These are phyloP conservation scores for Scarus forsteni DNA, from an alignment of 2,797 vertebrate genomes.

Conservation along the genomic window DNA sequence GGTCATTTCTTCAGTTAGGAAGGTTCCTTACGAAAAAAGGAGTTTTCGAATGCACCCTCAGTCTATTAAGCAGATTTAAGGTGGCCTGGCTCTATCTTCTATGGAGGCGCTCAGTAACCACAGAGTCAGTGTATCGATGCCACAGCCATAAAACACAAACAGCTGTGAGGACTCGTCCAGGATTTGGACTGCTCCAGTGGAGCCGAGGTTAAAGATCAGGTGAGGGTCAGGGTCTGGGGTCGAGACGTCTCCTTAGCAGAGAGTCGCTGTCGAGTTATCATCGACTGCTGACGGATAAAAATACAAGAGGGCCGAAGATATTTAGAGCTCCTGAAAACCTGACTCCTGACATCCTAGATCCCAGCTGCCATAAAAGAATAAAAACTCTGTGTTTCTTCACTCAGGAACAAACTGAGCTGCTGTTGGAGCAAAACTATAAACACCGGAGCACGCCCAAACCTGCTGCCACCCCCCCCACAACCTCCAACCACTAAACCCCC, in stretches of 20 bases:
- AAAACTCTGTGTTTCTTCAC: background rate
- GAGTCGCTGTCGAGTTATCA: constrained; percentile 21
- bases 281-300: background rate
- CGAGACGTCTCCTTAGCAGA: constrained; percentile 4
- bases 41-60: no score
- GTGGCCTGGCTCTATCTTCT: no score
- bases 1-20: no score
- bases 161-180: constrained; percentile 20
- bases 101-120: constrained; percentile 7
- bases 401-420: background rate
- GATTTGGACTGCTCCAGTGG: background rate
- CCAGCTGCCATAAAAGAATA: background rate
- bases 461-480: background rate
- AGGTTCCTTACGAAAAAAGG: no score
- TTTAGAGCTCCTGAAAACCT: background rate
- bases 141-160: constrained; percentile 1
- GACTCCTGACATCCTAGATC: background rate
- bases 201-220: constrained; percentile 32
- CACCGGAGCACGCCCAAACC: constrained; percentile 27
- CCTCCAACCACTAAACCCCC: background rate
- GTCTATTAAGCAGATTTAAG: no score
- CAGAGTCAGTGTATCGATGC: background rate
- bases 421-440: constrained; percentile 9
- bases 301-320: background rate
- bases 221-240: constrained; percentile 9